phyloP scores from a whole-genome alignment of 1,140 invertebrate genomes.

The Halictus rubicundus region DNA sequence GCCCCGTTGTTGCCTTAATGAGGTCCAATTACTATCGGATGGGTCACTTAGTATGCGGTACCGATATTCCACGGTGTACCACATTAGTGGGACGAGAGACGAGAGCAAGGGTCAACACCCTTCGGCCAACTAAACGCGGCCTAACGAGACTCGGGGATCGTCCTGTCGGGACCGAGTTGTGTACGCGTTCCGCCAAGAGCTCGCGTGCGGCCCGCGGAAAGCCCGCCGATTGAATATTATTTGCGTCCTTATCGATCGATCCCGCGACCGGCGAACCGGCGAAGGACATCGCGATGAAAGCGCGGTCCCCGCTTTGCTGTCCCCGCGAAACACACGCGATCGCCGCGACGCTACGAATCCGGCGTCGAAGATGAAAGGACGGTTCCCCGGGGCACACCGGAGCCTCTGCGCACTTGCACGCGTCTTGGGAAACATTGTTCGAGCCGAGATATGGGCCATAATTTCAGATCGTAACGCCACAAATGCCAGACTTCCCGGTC shows the following conservation, averaged over 20 bases:
- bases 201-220: conserved; percentile 47
- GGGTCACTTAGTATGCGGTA: conserved; percentile 70
- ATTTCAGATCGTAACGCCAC: too few relatives aligned
- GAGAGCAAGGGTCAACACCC: conserved; percentile 71
- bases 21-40: conserved; percentile 75
- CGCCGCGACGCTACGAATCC: background rate
- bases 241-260: conserved; percentile 48
- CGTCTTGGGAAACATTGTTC: background rate
- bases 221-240: conserved; percentile 60
- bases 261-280: conserved; percentile 1
- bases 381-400: background rate
- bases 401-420: too few relatives aligned
- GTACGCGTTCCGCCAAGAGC: conserved; percentile 16
- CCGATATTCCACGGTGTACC: conserved; percentile 68
- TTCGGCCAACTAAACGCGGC: conserved; percentile 37
- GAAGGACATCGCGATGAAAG: conserved; percentile 51
- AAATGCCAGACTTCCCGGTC: too few relatives aligned
- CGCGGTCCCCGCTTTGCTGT: conserved; percentile 9
- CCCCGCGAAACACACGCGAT: background rate
- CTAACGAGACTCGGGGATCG: conserved; percentile 54
- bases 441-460: background rate
- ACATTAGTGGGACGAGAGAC: conserved; percentile 62
- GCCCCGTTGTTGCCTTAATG: conserved; percentile 72
- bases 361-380: background rate
- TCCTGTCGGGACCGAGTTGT: conserved; percentile 21